phyloP scores from a whole-genome alignment of 2,113 vertebrate genomes.

The Cyprinodon brontotheroides region DNA sequence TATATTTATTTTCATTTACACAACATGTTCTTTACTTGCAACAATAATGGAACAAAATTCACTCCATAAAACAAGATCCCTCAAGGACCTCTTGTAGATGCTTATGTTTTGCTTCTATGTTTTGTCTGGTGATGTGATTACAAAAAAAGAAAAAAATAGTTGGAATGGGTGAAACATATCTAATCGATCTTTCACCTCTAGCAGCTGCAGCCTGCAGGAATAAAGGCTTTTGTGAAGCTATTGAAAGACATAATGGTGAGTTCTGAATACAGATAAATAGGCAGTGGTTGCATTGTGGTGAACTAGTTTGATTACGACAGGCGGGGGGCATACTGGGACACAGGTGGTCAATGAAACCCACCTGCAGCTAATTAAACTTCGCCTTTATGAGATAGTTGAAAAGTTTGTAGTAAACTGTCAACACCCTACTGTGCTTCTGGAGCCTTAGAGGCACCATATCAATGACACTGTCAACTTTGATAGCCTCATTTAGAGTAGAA shows the following conservation, averaged over 20 bases:
- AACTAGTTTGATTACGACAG: not conserved
- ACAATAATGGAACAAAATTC: no score
- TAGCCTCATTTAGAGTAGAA: constrained; percentile 4
- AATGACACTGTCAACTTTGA: constrained; percentile 15
- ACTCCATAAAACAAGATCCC: no score
- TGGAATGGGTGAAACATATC: not conserved
- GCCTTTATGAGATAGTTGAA: constrained; percentile 13
- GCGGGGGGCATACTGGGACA: constrained; percentile 14
- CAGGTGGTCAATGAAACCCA: constrained; percentile 35
- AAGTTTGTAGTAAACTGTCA: constrained; percentile 13
- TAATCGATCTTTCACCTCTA: not conserved
- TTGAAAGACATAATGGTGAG: not conserved
- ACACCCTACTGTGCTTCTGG: constrained; percentile 20
- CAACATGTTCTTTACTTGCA: no score
- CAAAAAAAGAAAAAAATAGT: not conserved
- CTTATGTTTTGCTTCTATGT: not conserved
- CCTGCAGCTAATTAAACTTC: constrained; percentile 50
- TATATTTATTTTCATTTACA: no score
- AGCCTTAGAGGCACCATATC: constrained; percentile 17
- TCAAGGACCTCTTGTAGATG: no score
- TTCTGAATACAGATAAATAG: constrained; percentile 20
- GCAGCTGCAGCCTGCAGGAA: constrained; percentile 26
- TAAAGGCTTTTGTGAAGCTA: not conserved
- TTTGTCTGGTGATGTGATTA: not conserved
- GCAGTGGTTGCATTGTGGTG: not conserved